Evolutionary conservation across 2,113 vertebrate genomes (phyloP).

Genomic region (Nibea albiflora): DNA sequence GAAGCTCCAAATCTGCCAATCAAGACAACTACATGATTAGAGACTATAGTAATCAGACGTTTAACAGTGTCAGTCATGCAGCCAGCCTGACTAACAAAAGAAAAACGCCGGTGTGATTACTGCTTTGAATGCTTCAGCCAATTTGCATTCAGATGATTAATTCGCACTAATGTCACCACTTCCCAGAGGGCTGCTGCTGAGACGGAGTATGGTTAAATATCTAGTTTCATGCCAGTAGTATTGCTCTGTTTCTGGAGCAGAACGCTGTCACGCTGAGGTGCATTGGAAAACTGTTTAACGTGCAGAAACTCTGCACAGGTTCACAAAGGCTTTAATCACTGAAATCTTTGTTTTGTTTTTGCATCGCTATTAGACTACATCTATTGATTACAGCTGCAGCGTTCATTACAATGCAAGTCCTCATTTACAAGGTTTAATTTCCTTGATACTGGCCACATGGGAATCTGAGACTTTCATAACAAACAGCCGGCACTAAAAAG

Average conservation of each 20-base stretch:
- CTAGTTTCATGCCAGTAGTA: not conserved
- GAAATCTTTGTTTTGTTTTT: conserved; percentile 9
- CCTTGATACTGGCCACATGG: not conserved
- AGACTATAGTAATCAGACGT: conserved; percentile 36
- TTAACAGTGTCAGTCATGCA: conserved; percentile 35
- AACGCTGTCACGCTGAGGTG: not conserved
- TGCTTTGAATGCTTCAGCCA: conserved; percentile 29
- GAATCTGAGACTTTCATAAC: not conserved
- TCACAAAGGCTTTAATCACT: not conserved
- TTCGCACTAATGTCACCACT: conserved; percentile 32
- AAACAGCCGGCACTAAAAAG: not conserved
- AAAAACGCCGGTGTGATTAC: conserved; percentile 45
- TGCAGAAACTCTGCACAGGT: not conserved
- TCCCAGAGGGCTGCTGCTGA: conserved; percentile 26
- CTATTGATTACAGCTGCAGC: conserved; percentile 3
- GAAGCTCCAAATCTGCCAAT: conserved; percentile 15
- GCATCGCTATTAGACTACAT: conserved; percentile 3
- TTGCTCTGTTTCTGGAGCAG: not conserved
- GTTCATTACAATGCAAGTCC: conserved; percentile 23
- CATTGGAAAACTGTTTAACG: not conserved
- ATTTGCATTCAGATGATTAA: conserved; percentile 66
- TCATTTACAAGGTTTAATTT: conserved; percentile 4
- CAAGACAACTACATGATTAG: conserved; percentile 22
- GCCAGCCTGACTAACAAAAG: conserved; percentile 41
- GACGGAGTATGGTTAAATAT: conserved; percentile 15